Evolutionary conservation across 1,140 invertebrate species (phyloP).

Genomic region (Drosophila virilis): DNA sequence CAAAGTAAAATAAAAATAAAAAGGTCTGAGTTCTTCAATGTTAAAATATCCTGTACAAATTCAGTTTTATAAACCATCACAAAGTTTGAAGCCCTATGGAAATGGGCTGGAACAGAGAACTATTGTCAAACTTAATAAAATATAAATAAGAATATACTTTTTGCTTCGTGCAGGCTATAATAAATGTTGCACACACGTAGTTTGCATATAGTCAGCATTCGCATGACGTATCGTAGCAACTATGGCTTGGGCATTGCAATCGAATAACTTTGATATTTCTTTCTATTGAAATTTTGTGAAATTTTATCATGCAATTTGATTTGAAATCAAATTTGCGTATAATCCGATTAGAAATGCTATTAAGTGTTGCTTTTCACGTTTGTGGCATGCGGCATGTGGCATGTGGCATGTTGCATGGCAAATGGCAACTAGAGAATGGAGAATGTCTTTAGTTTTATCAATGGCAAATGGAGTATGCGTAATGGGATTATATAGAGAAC

Average conservation of each 20-base stretch:
- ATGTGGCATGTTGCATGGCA: conserved; percentile 3
- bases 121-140: no score
- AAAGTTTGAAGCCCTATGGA: no score
- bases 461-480: conserved; percentile 24
- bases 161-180: background rate
- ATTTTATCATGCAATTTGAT: conserved; percentile 41
- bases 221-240: conserved; percentile 10
- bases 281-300: conserved; percentile 22
- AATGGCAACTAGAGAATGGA: background rate
- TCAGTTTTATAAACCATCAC: no score
- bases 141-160: no score
- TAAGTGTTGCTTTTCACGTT: conserved; percentile 27
- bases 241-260: conserved; percentile 16
- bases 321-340: conserved; percentile 44
- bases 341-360: conserved; percentile 51
- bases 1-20: background rate
- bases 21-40: no score
- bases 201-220: background rate
- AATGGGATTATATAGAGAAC: conserved; percentile 24
- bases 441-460: conserved; percentile 20
- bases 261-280: conserved; percentile 34
- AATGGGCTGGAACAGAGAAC: no score
- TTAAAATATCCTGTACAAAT: background rate
- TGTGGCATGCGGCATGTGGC: conserved; percentile 7
- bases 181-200: background rate